Percentiles rank a stretch among this genome's conserved stretches.
phyloP scores from a whole-genome alignment of 2,888 invertebrate species.

The Atrina japonica region DNA sequence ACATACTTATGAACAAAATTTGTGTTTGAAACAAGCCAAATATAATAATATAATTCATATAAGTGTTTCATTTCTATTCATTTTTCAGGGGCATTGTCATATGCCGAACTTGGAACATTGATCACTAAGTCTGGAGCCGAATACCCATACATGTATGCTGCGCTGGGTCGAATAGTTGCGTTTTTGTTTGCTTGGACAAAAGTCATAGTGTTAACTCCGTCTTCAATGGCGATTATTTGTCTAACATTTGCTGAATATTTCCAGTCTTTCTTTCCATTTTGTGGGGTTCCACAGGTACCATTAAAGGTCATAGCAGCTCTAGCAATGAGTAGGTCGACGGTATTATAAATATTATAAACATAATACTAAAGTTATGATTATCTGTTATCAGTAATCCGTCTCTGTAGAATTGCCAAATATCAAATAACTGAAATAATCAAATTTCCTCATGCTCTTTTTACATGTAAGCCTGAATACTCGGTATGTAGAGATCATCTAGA shows the following conservation, averaged over 20 bases:
- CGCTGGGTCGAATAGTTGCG: conserved; percentile 81
- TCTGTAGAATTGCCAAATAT: too few relatives aligned
- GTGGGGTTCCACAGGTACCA: conserved; percentile 66
- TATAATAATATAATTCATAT: not conserved
- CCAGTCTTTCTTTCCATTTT: conserved; percentile 68
- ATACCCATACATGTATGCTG: conserved; percentile 85
- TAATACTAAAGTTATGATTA: too few relatives aligned
- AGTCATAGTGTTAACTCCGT: conserved; percentile 74
- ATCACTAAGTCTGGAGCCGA: conserved; percentile 91
- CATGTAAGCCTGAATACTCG: too few relatives aligned
- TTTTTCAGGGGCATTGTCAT: conserved; percentile 87
- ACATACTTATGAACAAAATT: too few relatives aligned
- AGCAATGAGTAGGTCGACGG: conserved; percentile 65
- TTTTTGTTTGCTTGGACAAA: conserved; percentile 84
- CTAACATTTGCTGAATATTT: conserved; percentile 81
- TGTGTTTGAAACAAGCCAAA: too few relatives aligned
- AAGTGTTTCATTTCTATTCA: not conserved
- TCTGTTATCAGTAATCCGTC: too few relatives aligned
- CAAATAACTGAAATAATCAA: not conserved
- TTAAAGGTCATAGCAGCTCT: conserved; percentile 63
- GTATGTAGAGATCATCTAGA: too few relatives aligned
- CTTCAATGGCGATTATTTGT: conserved; percentile 79
- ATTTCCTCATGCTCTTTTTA: too few relatives aligned
- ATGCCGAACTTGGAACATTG: conserved; percentile 90
- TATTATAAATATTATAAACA: too few relatives aligned